Conservation (phyloP, 2,113 vertebrate genomes). For the Cranoglanis bouderius region DNA sequence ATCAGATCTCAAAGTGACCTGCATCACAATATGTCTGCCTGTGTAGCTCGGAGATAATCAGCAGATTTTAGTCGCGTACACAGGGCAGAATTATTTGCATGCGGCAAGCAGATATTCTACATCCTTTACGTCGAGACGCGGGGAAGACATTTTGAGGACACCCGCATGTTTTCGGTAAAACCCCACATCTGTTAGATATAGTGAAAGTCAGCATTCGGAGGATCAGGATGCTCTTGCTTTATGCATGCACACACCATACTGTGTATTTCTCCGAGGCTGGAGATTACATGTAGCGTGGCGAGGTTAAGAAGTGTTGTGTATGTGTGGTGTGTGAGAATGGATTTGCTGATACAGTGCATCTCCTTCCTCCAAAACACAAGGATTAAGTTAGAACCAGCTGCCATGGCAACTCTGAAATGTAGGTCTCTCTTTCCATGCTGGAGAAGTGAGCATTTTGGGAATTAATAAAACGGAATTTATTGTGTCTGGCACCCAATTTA, state of each 20-base stretch:
- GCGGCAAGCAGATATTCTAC: neutral
- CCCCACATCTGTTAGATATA: constrained; percentile 35
- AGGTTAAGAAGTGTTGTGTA: neutral
- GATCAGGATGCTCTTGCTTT: neutral
- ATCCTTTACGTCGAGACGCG: neutral
- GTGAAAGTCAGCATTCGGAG: constrained; percentile 18
- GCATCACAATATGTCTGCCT: neutral
- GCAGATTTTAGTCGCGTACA: neutral
- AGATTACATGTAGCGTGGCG: neutral
- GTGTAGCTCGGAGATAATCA: constrained; percentile 15
- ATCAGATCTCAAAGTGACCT: constrained; percentile 33
- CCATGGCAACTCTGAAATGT: constrained; percentile 76
- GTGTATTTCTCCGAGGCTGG: constrained; percentile 1
- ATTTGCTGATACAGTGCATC: constrained; percentile 47
- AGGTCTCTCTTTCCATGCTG: constrained; percentile 69
- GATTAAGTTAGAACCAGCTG: constrained; percentile 58
- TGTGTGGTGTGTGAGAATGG: constrained; percentile 21
- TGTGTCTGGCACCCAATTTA: constrained; percentile 75
- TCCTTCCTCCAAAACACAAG: constrained; percentile 46
- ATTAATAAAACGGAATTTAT: constrained; percentile 78
- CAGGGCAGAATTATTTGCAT: constrained; percentile 5
- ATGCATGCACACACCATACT: neutral
- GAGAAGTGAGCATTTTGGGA: constrained; percentile 63
- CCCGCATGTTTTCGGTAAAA: constrained; percentile 24
- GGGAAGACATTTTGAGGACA: constrained; percentile 36